Evolutionary conservation across 2,113 vertebrate species (phyloP), one percentile per base, ranked within the genome.

Genomic region (Tor tambroides): DNA sequence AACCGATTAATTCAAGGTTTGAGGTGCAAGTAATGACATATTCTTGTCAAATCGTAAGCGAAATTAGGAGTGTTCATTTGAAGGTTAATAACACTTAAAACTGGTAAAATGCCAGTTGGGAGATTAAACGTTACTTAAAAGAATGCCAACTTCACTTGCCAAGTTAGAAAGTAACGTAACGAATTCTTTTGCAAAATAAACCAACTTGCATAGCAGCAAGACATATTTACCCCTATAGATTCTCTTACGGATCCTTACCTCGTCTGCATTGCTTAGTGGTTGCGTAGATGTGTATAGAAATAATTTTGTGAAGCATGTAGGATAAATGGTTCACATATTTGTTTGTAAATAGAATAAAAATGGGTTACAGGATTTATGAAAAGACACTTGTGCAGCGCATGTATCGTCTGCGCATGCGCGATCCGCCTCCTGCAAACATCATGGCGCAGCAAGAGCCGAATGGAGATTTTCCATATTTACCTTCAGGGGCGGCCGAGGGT

Each of bases 361-460:
- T 51, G 43, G 75, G 46, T 79, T 41, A 61, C 32, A 26, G 51
- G 21, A 41, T 80, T 2, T 72, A 59, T 23, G 35, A 49, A 82
- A 15, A 65, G 17, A 26, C 79, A 26, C 79, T 63, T 56, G 79
- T 61, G 41, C 63, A 2, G 38, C 54, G 67, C 71, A 77, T 43
- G 69, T 51, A 2, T 43, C 6, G 14, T 59, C 54, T 87, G 89
- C 92, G 90, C 93, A 91, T 91, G 90, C 91, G 90, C 54, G 21
- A 4, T 5, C 69, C 74, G 80, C 83, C 46, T 86, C 87, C 86
- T 84, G 78, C 41, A 91, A 93, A 90, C 61, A 95, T 69, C 80
- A 84, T 95, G 95, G 94, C 94, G 89, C 92, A 89, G 78, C 91
- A 81, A 90, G 94, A 94, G 91, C 91, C 92, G 87, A 94, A 92